Conservation (phyloP, 64 coral and sea anemone species). For the Platygyra sinensis region DNA sequence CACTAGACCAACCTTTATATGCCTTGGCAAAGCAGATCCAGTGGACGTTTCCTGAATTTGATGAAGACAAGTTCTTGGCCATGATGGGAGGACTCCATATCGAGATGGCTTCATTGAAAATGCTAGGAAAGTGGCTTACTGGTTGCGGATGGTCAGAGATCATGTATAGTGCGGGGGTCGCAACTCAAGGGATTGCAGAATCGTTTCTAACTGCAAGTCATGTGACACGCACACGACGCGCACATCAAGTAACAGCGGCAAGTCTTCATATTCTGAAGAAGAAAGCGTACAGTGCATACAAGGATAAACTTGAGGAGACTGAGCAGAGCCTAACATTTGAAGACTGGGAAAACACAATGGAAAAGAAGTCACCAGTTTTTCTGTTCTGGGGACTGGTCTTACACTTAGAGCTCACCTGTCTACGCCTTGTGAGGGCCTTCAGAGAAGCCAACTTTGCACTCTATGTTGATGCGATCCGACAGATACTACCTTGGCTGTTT, state of each 20-base stretch:
- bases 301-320: neutral
- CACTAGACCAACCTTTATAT: constrained; percentile 32
- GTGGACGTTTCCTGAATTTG: constrained; percentile 36
- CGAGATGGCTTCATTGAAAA: constrained; percentile 47
- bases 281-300: neutral
- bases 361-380: neutral
- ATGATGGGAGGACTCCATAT: constrained; percentile 50
- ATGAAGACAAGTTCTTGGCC: constrained; percentile 33
- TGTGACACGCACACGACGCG: constrained; percentile 39
- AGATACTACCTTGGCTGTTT: constrained; percentile 29
- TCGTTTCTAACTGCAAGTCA: constrained; percentile 40
- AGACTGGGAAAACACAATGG: no score
- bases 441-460: constrained; percentile 16
- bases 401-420: neutral
- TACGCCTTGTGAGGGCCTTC: constrained; percentile 11
- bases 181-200: constrained; percentile 49
- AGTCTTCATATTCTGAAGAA: constrained; percentile 19
- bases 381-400: neutral
- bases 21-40: constrained; percentile 53
- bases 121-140: constrained; percentile 47
- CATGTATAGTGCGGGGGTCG: constrained; percentile 26
- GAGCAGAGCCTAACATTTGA: no score
- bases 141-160: constrained; percentile 29
- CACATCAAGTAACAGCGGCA: constrained; percentile 41
- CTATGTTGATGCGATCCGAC: neutral